Conservation (phyloP, 2,113 vertebrate species). For the Triplophysa rosa region DNA sequence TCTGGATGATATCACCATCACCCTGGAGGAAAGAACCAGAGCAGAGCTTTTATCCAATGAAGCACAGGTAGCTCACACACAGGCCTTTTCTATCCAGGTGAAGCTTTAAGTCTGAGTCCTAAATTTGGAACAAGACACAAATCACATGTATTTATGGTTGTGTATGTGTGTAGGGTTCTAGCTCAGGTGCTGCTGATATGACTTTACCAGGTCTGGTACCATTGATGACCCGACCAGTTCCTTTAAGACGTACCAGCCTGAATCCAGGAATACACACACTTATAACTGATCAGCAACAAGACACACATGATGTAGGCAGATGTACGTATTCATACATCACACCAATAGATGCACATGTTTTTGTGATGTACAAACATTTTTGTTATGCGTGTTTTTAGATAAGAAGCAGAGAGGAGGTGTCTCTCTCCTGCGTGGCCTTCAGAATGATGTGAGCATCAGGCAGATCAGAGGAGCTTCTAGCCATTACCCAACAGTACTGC, state of each 20-base stretch:
- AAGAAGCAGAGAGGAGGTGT: slow-evolving; percentile 69
- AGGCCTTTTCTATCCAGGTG: background rate
- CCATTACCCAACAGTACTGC: slow-evolving; percentile 64
- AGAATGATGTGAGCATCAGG: slow-evolving; percentile 68
- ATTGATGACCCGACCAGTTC: slow-evolving; percentile 59
- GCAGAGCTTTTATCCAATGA: slow-evolving; percentile 74
- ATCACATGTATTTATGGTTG: background rate
- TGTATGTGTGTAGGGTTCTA: slow-evolving; percentile 52
- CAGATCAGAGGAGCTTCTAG: slow-evolving; percentile 66
- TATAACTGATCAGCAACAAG: slow-evolving; percentile 65
- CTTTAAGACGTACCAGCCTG: slow-evolving; percentile 67
- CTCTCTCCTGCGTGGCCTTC: slow-evolving; percentile 62
- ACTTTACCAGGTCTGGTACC: slow-evolving; percentile 65
- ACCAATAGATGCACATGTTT: background rate
- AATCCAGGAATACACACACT: slow-evolving; percentile 61
- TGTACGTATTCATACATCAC: slow-evolving; percentile 51
- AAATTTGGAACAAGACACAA: slow-evolving; percentile 2
- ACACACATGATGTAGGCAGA: slow-evolving; percentile 64
- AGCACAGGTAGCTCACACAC: slow-evolving; percentile 63
- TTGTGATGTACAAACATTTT: background rate
- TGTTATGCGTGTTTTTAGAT: slow-evolving; percentile 58
- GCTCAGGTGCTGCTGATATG: slow-evolving; percentile 58
- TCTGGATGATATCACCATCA: slow-evolving; percentile 78
- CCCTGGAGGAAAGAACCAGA: slow-evolving; percentile 77
- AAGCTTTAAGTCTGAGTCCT: background rate